Evolutionary conservation across 2,797 vertebrate species (phyloP).

Genomic region (Cynodonichthys magdalenae): DNA sequence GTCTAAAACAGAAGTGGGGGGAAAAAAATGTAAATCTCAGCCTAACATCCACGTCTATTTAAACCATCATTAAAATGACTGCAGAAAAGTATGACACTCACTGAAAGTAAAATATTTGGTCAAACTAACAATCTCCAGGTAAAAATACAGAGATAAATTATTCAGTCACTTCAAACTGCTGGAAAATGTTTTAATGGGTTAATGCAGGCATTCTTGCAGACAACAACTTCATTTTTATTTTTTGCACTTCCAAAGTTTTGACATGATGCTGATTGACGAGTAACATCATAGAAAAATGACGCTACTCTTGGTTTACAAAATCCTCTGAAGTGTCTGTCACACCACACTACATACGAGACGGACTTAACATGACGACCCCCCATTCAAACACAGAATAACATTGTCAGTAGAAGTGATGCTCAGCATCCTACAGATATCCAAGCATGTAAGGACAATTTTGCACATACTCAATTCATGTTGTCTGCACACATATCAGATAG

Average conservation of each 20-base stretch:
- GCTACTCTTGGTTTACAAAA: slow-evolving; percentile 77
- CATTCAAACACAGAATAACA: slow-evolving; percentile 73
- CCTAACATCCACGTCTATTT: slow-evolving; percentile 24
- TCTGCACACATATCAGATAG: slow-evolving; percentile 72
- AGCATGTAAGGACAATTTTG: slow-evolving; percentile 72
- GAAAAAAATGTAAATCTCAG: not conserved
- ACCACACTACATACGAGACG: slow-evolving; percentile 76
- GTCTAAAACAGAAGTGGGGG: slow-evolving; percentile 10
- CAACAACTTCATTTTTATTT: slow-evolving; percentile 70
- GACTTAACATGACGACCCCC: slow-evolving; percentile 70
- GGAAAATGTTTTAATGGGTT: slow-evolving; percentile 85
- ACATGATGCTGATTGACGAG: slow-evolving; percentile 75
- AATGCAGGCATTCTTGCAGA: slow-evolving; percentile 82
- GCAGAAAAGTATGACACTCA: slow-evolving; percentile 17
- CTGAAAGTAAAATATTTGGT: slow-evolving; percentile 8
- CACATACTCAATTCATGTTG: slow-evolving; percentile 71
- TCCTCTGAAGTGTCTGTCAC: slow-evolving; percentile 73
- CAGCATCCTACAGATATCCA: slow-evolving; percentile 80
- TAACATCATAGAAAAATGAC: slow-evolving; percentile 76
- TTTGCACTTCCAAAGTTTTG: slow-evolving; percentile 58
- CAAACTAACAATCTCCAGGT: slow-evolving; percentile 9
- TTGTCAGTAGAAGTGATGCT: slow-evolving; percentile 79
- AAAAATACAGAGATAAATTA: slow-evolving; percentile 13
- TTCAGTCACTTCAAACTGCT: slow-evolving; percentile 60
- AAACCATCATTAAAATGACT: slow-evolving; percentile 24